A percentile compares a stretch with the other conserved stretches of the same genome.
phyloP scores from a whole-genome alignment of 37 sponge, comb jelly and placozoan species.

The Aphrocallistes beatrix region DNA sequence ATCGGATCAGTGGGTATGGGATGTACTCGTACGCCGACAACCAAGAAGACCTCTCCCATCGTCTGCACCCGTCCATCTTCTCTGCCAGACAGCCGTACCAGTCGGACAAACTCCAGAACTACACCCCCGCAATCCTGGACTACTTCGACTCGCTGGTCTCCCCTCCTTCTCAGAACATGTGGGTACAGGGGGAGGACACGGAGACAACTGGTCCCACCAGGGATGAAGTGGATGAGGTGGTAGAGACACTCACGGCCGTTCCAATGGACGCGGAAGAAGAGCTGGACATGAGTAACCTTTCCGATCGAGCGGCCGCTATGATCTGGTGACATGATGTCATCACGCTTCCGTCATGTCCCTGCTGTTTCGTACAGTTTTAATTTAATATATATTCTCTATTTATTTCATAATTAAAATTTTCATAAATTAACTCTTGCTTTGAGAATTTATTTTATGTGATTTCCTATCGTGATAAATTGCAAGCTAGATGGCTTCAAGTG shows the following conservation, averaged over 20 bases:
- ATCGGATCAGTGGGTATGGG: background rate
- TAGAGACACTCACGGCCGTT: conserved; percentile 7
- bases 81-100: background rate
- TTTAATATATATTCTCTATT: too few species aligned
- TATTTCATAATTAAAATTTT: too few species aligned
- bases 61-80: background rate
- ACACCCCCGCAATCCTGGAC: conserved; percentile 5
- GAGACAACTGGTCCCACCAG: background rate
- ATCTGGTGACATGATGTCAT: conserved; percentile 7
- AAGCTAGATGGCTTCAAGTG: too few species aligned
- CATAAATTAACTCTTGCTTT: too few species aligned
- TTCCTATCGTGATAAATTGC: too few species aligned
- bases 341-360: too few species aligned
- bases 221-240: background rate
- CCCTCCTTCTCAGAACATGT: background rate
- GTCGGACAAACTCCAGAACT: conserved; percentile 7
- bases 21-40: background rate
- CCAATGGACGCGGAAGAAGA: background rate
- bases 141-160: background rate
- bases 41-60: background rate
- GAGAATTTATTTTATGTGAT: too few species aligned
- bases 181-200: background rate
- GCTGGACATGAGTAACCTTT: background rate
- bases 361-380: too few species aligned
- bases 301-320: conserved; percentile 3